Base-by-base conservation (phyloP, 2,888 invertebrate genomes). In the Drosophila algonquin region DNA sequence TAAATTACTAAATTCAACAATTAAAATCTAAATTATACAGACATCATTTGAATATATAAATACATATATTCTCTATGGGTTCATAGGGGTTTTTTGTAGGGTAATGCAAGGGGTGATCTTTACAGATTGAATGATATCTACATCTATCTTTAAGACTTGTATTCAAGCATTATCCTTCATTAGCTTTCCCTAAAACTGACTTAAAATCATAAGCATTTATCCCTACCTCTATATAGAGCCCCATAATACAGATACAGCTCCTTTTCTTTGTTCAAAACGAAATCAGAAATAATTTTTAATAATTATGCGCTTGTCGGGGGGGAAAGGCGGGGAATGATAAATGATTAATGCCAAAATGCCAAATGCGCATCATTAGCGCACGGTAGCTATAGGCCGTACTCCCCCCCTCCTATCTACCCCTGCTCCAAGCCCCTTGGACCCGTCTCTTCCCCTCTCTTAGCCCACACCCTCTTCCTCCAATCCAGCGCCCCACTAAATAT, bases 271-370 rank as follows among this genome's bases (percentile, higher is more conserved):
- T 8, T 30, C 40, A n/a, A 45, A 45, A n/a, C 32, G 18, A 77
- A 87, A 79, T 83, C 84, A 83, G 70, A 84, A 60, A 77, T 70
- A 75, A 84, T 75, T 55, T 75, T 84, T 63, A 45, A 84, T 83
- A 84, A 87, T 87, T 87, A 87, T 77, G 70, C 67, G 40, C 40
- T n/a, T 40, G 40, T 40, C 40, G 40, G 6, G 40, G 64, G 69
- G 71, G 73, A 81, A 55, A 64, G 67, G 69, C 1, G 59, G 67
- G 69, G 73, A 73, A 81, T 81, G 75, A 83, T 83, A 73, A 81
- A 70, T 78, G 75, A 61, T 62, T 53, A 44, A 53, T 68, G 74
- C 59, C 54, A 58, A 63, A 65, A 73, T 82, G 77, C 77, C 82
- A 76, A 71, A 76, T 73, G 76, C 71, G 63, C 87, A 79, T 87